These are phyloP conservation scores for Rynchops niger DNA, from an alignment of 2,113 vertebrate species.

Conservation along the genomic window DNA sequence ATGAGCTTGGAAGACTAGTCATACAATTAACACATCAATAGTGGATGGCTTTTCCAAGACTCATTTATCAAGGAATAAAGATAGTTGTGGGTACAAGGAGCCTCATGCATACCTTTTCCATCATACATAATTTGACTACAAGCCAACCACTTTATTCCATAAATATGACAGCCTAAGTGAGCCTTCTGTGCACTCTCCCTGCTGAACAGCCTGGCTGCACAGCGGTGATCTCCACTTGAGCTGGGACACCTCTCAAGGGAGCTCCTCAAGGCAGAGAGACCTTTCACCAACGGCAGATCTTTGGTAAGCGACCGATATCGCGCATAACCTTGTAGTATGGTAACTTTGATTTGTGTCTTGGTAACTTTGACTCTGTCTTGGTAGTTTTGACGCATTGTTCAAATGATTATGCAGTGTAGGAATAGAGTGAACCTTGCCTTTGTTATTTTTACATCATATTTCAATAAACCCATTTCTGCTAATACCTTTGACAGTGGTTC, in stretches of 20 bases:
- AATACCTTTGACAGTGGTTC: not conserved
- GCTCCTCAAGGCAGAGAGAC: not conserved
- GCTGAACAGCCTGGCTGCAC: not conserved
- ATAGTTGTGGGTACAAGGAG: not conserved
- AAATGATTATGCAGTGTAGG: not conserved
- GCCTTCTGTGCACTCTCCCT: not conserved
- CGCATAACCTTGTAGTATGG: not conserved
- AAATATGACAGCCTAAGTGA: not conserved
- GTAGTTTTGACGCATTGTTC: not conserved
- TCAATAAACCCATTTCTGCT: not conserved
- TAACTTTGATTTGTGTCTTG: not conserved
- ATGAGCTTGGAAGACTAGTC: not conserved
- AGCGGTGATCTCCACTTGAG: not conserved
- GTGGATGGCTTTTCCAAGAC: not conserved
- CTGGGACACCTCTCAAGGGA: not conserved
- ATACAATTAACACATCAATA: not conserved
- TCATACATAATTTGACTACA: not conserved
- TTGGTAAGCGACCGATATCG: rapidly evolving
- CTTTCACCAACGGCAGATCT: not conserved
- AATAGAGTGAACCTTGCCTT: not conserved
- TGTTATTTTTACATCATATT: not conserved
- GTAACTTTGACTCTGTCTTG: not conserved
- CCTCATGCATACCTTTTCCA: not conserved
- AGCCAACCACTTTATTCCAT: not conserved
- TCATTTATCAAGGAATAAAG: not conserved